phyloP scores from a whole-genome alignment of 2,797 vertebrate species.

The Iguana delicatissima region DNA sequence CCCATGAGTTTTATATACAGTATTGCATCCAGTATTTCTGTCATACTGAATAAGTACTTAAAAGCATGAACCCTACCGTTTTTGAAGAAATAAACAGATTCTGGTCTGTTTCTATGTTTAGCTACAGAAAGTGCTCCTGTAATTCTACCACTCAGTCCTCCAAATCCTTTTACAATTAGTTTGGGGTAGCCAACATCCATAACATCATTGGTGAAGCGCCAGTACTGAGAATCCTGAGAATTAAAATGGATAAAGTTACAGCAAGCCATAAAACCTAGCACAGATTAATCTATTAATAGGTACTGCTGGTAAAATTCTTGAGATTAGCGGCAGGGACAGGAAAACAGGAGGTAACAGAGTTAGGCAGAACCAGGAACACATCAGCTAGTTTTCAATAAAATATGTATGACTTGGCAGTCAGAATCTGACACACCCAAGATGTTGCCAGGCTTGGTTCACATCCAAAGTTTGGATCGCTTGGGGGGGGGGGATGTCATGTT shows the following conservation, averaged over 20 bases:
- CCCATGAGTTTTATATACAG: not conserved
- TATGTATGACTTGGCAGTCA: not conserved
- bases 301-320: too few species aligned
- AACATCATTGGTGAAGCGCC: conserved; percentile 91
- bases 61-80: conserved; percentile 80
- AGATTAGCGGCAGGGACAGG: too few species aligned
- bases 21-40: not conserved
- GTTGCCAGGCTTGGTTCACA: not conserved
- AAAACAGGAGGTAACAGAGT: too few species aligned
- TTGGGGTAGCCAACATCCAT: conserved; percentile 90
- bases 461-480: not conserved
- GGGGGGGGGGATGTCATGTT: not conserved
- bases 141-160: conserved; percentile 87
- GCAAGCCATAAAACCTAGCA: not conserved
- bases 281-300: not conserved
- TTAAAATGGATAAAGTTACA: conserved; percentile 26
- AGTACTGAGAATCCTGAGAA: conserved; percentile 87
- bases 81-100: conserved; percentile 96
- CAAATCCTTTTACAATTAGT: conserved; percentile 85
- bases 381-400: not conserved
- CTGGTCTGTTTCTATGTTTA: conserved; percentile 82
- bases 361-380: too few species aligned
- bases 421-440: not conserved
- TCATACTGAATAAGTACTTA: not conserved
- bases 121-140: conserved; percentile 91